Conservation (phyloP, 2,113 vertebrate genomes). For the Nerophis lumbriciformis region DNA sequence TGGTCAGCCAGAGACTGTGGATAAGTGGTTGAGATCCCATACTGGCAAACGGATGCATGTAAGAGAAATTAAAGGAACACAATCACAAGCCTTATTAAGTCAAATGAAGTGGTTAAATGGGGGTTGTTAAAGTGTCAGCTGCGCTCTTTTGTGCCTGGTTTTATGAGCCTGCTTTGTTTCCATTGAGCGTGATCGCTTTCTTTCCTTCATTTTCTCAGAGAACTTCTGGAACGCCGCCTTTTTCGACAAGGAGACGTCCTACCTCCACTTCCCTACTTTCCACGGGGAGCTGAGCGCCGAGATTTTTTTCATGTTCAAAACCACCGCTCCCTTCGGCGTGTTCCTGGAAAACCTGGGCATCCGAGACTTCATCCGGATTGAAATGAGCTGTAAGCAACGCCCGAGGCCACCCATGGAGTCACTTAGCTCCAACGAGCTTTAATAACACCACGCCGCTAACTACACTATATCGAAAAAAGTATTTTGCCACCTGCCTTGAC, state of each 20-base stretch:
- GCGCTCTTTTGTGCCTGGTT: too few relatives aligned
- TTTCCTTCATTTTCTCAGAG: slow-evolving; percentile 49
- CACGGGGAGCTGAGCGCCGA: slow-evolving; percentile 84
- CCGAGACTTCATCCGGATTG: slow-evolving; percentile 85
- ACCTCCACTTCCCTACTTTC: slow-evolving; percentile 87
- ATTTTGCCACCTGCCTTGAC: too few relatives aligned
- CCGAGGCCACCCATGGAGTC: background rate
- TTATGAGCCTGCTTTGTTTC: background rate
- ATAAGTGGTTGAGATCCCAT: background rate
- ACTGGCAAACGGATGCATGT: too few relatives aligned
- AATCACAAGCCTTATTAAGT: too few relatives aligned
- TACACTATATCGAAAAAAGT: too few relatives aligned
- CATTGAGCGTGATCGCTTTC: background rate
- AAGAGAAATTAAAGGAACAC: too few relatives aligned
- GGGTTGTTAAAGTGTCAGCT: too few relatives aligned
- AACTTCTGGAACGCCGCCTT: slow-evolving; percentile 86
- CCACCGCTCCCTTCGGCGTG: slow-evolving; percentile 78
- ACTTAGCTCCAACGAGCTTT: background rate
- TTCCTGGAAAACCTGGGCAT: slow-evolving; percentile 89
- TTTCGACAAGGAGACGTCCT: slow-evolving; percentile 82
- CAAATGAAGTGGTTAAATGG: too few relatives aligned
- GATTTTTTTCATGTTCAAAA: slow-evolving; percentile 88
- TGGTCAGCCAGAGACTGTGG: background rate
- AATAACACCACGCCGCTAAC: too few relatives aligned
- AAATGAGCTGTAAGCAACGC: slow-evolving; percentile 79